Evolutionary conservation across 2,888 invertebrate genomes (phyloP), one percentile per base, ranked within the genome.

Genomic region (Amphipoea lucens): DNA sequence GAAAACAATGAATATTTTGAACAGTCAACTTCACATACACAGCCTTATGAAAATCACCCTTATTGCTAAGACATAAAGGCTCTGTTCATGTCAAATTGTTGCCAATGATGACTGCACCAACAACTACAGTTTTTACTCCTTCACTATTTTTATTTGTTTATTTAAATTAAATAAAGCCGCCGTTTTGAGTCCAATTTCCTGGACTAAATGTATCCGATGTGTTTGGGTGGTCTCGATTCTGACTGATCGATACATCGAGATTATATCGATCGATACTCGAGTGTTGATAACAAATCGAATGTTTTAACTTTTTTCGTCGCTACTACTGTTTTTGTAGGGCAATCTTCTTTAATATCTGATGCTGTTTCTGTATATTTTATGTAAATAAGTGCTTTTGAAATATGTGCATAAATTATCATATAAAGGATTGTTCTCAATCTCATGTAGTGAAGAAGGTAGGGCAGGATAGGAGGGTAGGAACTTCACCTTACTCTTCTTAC

Each of bases 201-300:
- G 87, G 29, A 77, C 66, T 83, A 82, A 83, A 90, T 86, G 90
- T 88, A 89, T 88, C 85, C 80, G 83, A 84, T 84, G 68, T 84
- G 82, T 93, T 92, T 92, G 94, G 95, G 94, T 95, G 95, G 94
- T 95, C 95, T 88, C 90, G 81, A 87, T 90, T 82, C 83, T 88
- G 92, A 92, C 88, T 90, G 94, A 94, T 92, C 90, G 92, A 93
- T 92, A 88, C 84, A 90, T 91, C 84, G 89, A 91, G 89, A 89
- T 89, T 54, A 74, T 86, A 91, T 90, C 87, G 89, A 91, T 91
- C 87, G 90, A 89, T 90, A 90, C 87, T 88, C 87, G 86, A 81
- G 89, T 92, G 91, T 89, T 86, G 92, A 91, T 92, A 91, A 87
- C 89, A 90, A 86, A 89, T 90, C 89, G 90, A 89, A 88, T 90